These are phyloP conservation scores for Dendropsophus ebraccatus DNA, from an alignment of 2,113 vertebrate genomes.

Conservation along the genomic window DNA sequence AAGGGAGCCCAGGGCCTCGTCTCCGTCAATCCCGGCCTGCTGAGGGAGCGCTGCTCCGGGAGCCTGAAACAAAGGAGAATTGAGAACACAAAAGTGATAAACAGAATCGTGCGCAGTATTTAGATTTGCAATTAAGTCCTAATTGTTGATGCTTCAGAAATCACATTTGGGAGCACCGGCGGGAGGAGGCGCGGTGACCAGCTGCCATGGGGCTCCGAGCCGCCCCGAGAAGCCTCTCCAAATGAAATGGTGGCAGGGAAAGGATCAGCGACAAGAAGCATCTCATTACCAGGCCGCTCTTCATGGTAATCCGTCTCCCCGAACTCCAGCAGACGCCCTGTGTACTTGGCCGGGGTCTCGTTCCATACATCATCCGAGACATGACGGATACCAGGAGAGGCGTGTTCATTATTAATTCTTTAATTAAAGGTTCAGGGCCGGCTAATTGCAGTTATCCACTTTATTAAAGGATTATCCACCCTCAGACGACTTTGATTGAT, in stretches of 20 bases:
- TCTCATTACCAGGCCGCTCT: not conserved
- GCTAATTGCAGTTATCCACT: not conserved
- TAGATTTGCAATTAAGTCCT: slow-evolving; percentile 43
- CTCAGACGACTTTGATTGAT: not conserved
- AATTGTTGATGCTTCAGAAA: slow-evolving; percentile 41
- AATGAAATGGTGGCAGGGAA: not conserved
- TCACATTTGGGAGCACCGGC: not conserved
- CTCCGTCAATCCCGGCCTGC: not conserved
- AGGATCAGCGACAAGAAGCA: not conserved
- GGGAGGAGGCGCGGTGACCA: not conserved
- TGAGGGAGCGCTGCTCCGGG: slow-evolving; percentile 2
- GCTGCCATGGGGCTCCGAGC: not conserved
- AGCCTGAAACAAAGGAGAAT: slow-evolving; percentile 3
- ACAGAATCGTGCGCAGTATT: slow-evolving; percentile 42
- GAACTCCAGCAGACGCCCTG: not conserved
- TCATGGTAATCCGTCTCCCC: not conserved
- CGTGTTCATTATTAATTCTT: slow-evolving; percentile 6
- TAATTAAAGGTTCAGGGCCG: not conserved
- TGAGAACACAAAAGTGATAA: slow-evolving; percentile 31
- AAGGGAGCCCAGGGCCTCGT: slow-evolving; percentile 1
- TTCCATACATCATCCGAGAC: not conserved
- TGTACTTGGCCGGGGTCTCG: not conserved
- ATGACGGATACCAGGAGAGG: not conserved
- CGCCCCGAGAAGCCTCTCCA: slow-evolving; percentile 5
- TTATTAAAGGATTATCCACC: not conserved